Conservation (phyloP, 2,888 invertebrate species). For the Patella depressa region DNA sequence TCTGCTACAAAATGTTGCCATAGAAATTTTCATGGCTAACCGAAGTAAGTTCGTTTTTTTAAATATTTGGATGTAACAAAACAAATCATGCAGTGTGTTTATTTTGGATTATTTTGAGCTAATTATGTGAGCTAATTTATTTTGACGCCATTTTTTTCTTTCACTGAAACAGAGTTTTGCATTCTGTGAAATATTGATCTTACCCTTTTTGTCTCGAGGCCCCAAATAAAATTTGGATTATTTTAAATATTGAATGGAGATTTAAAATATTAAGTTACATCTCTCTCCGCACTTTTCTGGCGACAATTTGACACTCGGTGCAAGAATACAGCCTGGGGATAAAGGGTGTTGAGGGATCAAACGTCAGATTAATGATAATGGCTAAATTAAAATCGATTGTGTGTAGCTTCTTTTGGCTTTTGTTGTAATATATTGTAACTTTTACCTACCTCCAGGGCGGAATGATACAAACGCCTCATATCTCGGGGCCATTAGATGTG, state of each 20-base stretch:
- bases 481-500: neutral
- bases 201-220: no score
- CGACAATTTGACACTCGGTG: constrained; percentile 2
- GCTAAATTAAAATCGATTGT: constrained; percentile 9
- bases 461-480: neutral
- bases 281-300: neutral
- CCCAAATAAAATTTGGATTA: no score
- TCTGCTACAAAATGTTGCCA: constrained; percentile 92
- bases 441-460: neutral
- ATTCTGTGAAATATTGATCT: no score
- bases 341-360: constrained; percentile 8
- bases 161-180: no score
- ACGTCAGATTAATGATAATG: constrained; percentile 2
- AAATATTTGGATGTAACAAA: neutral
- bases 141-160: no score
- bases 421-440: neutral
- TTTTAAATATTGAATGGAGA: no score
- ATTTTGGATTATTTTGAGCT: no score
- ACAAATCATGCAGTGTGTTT: no score
- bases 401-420: neutral
- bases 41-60: constrained; percentile 83
- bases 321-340: neutral
- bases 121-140: neutral
- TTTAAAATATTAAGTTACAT: no score
- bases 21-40: constrained; percentile 98